phyloP scores from a whole-genome alignment of 1,140 invertebrate genomes.

The Saccostrea glomerata region DNA sequence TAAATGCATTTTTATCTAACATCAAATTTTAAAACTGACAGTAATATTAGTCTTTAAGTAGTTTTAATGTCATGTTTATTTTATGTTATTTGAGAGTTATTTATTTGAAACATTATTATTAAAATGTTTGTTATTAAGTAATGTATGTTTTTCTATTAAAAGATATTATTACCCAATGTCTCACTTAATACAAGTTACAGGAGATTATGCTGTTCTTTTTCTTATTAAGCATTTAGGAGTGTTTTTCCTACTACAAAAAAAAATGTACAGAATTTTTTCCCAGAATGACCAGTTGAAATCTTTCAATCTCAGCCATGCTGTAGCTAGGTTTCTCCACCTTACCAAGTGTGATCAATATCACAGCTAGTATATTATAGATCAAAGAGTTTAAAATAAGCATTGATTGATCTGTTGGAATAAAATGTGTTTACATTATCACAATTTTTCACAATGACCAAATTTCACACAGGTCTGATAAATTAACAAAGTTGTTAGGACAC shows the following conservation, averaged over 20 bases:
- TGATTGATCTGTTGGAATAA: conserved; percentile 7
- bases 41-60: too few species aligned
- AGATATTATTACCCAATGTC: too few species aligned
- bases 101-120: too few species aligned
- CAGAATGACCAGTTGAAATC: not conserved
- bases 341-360: conserved; percentile 15
- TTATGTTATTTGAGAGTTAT: too few species aligned
- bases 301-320: not conserved
- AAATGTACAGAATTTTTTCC: not conserved
- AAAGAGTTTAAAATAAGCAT: not conserved
- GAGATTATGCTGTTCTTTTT: not conserved
- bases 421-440: not conserved
- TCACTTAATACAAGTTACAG: not conserved
- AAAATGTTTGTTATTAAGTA: too few species aligned
- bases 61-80: too few species aligned
- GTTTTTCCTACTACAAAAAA: not conserved
- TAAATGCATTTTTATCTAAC: too few species aligned
- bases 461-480: conserved; percentile 3
- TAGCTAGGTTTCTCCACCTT: not conserved
- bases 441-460: not conserved
- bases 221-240: not conserved
- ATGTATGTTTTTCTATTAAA: too few species aligned
- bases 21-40: too few species aligned
- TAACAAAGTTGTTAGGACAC: not conserved
- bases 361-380: not conserved